phyloP scores from a whole-genome alignment of 2,888 invertebrate genomes.

The Diplazon laetatorius region DNA sequence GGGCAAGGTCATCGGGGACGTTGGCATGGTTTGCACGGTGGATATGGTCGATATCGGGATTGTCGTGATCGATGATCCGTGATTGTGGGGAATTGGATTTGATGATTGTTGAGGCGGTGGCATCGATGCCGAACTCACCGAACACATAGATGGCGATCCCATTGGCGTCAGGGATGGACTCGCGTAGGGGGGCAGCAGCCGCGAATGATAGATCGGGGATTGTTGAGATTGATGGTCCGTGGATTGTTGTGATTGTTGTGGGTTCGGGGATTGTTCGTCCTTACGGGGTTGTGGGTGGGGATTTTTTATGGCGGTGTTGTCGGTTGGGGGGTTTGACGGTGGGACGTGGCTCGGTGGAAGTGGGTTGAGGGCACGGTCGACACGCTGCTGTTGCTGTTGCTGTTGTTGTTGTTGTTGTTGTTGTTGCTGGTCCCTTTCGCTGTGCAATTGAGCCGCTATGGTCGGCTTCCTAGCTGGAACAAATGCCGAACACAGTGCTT shows the following conservation, averaged over 20 bases:
- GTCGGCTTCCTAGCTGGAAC: conserved; percentile 86
- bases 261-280: conserved; percentile 73
- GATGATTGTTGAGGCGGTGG: conserved; percentile 72
- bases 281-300: conserved; percentile 73
- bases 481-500: conserved; percentile 83
- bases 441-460: conserved; percentile 84
- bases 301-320: conserved; percentile 63
- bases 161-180: conserved; percentile 74
- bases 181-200: conserved; percentile 72
- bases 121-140: conserved; percentile 74
- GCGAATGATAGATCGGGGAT: conserved; percentile 73
- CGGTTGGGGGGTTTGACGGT: too few relatives aligned
- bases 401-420: conserved; percentile 71
- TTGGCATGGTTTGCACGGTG: conserved; percentile 69
- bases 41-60: conserved; percentile 72
- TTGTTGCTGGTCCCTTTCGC: conserved; percentile 84
- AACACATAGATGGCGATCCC: conserved; percentile 73
- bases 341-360: too few relatives aligned
- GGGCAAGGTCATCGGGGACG: conserved; percentile 69
- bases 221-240: conserved; percentile 56
- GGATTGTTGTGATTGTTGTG: conserved; percentile 34
- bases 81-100: conserved; percentile 71
- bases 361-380: too few relatives aligned
- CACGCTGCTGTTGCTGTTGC: conserved; percentile 73
- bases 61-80: conserved; percentile 72